Conservation (phyloP, 2,888 invertebrate genomes). For the Argynnis bischoffii region DNA sequence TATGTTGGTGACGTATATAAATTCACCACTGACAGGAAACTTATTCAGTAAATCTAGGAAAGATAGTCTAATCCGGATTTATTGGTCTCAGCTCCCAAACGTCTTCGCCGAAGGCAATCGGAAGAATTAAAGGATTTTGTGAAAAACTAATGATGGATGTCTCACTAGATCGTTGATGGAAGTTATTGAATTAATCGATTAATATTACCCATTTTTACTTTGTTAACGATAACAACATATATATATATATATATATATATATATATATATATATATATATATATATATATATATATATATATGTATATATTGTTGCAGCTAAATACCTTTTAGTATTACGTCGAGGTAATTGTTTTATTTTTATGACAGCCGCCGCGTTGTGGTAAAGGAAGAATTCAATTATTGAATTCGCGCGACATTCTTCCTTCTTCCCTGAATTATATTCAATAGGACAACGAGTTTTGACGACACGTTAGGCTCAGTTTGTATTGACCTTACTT, state of each 20-base stretch:
- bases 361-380: no score
- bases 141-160: conserved; percentile 59
- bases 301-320: neutral
- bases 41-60: conserved; percentile 50
- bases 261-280: no score
- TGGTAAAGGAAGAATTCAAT: no score
- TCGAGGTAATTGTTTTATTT: no score
- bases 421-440: no score
- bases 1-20: conserved; percentile 47
- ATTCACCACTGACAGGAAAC: conserved; percentile 55
- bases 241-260: no score
- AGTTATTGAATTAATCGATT: conserved; percentile 3
- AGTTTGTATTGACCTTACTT: no score
- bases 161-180: conserved; percentile 41
- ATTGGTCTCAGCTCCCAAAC: conserved; percentile 49
- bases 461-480: no score
- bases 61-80: conserved; percentile 68
- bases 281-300: no score
- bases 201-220: neutral
- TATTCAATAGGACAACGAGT: no score
- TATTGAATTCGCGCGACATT: no score
- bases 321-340: no score
- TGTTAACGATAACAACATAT: neutral
- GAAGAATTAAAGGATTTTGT: conserved; percentile 67
- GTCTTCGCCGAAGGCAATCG: conserved; percentile 51